Conservation (phyloP, 2,888 invertebrate species). For the Amorpha juglandis region DNA sequence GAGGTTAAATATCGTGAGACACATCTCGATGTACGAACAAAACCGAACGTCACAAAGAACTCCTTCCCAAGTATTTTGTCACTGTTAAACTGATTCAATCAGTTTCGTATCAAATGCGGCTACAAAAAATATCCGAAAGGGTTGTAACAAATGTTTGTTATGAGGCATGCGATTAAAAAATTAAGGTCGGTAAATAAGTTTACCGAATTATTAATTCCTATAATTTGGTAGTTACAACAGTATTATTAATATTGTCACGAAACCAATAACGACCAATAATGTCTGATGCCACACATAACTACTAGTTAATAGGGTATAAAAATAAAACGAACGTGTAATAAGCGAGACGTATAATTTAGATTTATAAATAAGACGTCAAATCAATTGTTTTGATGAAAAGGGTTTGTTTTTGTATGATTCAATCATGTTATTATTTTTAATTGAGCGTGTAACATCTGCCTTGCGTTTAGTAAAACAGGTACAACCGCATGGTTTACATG, state of each 20-base stretch:
- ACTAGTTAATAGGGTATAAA: constrained; percentile 47
- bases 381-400: constrained; percentile 68
- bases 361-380: constrained; percentile 71
- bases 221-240: constrained; percentile 53
- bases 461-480: constrained; percentile 29
- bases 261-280: constrained; percentile 55
- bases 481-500: not conserved
- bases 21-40: constrained; percentile 68
- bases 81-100: constrained; percentile 81
- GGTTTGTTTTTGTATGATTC: constrained; percentile 65
- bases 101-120: constrained; percentile 60
- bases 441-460: constrained; percentile 68
- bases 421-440: constrained; percentile 77
- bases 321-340: constrained; percentile 46
- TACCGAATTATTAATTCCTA: constrained; percentile 60
- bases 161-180: constrained; percentile 68
- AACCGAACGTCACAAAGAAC: constrained; percentile 73
- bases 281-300: constrained; percentile 61
- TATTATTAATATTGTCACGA: constrained; percentile 70
- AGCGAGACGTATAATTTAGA: constrained; percentile 70
- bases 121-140: constrained; percentile 68
- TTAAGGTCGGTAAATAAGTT: constrained; percentile 38
- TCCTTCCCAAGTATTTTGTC: constrained; percentile 78
- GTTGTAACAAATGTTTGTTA: constrained; percentile 70
- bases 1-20: constrained; percentile 77